Evolutionary conservation across 2,113 vertebrate genomes (phyloP), one percentile per base, ranked within the genome.

Genomic region (Microcebus griseorufus): DNA sequence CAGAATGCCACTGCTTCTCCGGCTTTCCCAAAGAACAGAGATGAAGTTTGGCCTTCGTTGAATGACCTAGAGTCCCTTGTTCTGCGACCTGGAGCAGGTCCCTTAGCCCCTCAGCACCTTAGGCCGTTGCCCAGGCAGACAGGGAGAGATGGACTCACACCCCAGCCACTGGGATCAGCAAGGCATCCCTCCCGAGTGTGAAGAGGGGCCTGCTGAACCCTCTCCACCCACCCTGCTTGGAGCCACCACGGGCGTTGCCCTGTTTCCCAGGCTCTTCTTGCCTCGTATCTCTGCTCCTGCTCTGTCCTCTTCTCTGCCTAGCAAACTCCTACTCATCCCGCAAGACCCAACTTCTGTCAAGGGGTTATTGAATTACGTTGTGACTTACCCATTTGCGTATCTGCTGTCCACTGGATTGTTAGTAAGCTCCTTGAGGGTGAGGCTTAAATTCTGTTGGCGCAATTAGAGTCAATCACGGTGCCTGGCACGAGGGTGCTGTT

Each of bases 41-140:
- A 37, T 1, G 1, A 72, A 51, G 72, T 73, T 86, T 55, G 64
- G 82, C 89, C 89, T 96, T 88, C 67, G 0, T 9, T 67, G 85
- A 37, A 94, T 39, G 64, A 9, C 80, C 76, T 72, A 16, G 70
- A 90, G 14, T 79, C 82, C 88, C 80, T 55, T 79, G 70, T 90
- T 76, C 45, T 45, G 78, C 88, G 93, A 92, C 78, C 92, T 75
- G 72, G 93, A 92, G 69, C 81, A 53, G 82, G 55, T 88, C 85
- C 69, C 67, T 96, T 81, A 83, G 94, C n/a, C 62, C 72, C 96
- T 96, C 62, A 39, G 67, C 88, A 65, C 88, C 84, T 96, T 60
- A 29, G 8, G 39, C 94, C 81, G 29, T 2, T 7, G 90, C 91
- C 86, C 81, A 78, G 93, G 25, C 90, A 29, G 87, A 90, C 55